Conservation (phyloP, 2,113 vertebrate species). For the Picathartes gymnocephalus region DNA sequence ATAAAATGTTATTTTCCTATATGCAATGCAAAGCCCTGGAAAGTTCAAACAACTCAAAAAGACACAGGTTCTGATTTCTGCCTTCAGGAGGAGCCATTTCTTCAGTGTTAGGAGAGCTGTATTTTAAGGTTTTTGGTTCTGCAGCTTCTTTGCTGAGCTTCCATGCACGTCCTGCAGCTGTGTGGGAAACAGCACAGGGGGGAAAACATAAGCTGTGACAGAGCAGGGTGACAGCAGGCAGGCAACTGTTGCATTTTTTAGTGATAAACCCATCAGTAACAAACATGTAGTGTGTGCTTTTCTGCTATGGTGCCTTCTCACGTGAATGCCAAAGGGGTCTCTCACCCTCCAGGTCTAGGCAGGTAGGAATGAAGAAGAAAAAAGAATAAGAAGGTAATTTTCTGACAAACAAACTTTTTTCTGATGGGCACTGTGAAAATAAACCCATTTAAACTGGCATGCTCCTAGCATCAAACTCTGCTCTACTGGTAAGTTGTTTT, state of each 20-base stretch:
- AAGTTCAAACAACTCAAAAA: neutral
- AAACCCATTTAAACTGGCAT: neutral
- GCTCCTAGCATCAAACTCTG: neutral
- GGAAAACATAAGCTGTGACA: neutral
- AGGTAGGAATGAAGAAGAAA: neutral
- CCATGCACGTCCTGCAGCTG: fast-evolving
- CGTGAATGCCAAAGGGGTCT: neutral
- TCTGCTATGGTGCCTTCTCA: neutral
- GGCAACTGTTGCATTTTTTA: neutral
- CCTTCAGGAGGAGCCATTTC: constrained; percentile 7
- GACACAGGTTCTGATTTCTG: neutral
- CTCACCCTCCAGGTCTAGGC: neutral
- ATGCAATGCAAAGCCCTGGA: neutral
- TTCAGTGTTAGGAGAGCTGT: neutral
- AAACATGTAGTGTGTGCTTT: neutral
- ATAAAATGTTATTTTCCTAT: neutral
- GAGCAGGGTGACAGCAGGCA: neutral
- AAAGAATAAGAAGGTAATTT: neutral
- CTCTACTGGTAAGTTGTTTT: neutral
- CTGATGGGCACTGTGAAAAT: neutral
- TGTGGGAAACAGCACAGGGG: neutral
- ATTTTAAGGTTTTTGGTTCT: neutral
- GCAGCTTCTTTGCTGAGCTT: neutral
- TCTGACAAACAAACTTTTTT: neutral
- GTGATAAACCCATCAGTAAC: neutral